phyloP scores from a whole-genome alignment of 2,113 vertebrate genomes.

The Benitochromis conjunctus region DNA sequence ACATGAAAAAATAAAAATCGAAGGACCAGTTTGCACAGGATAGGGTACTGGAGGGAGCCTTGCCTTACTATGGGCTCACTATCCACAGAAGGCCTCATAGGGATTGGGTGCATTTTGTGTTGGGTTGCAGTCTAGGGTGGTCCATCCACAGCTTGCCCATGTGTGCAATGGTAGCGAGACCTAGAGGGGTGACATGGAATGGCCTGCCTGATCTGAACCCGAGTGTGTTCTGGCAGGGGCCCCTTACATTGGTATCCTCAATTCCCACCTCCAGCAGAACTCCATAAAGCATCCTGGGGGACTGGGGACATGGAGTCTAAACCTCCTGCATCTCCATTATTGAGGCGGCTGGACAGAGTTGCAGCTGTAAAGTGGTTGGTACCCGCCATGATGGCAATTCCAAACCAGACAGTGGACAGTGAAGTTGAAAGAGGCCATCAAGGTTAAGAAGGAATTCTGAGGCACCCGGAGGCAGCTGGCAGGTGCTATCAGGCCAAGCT shows the following conservation, averaged over 20 bases:
- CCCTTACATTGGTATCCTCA: background rate
- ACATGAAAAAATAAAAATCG: background rate
- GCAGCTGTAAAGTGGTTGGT: background rate
- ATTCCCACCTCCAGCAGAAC: background rate
- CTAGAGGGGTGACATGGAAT: background rate
- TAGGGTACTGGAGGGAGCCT: background rate
- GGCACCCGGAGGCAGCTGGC: background rate
- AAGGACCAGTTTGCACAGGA: background rate
- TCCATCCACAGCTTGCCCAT: background rate
- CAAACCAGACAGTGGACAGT: background rate
- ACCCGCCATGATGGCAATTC: background rate
- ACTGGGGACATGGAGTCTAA: background rate
- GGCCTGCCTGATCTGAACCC: background rate
- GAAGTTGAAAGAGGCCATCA: background rate
- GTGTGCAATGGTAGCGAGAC: background rate
- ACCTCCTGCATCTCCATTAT: background rate
- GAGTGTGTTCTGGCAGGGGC: background rate
- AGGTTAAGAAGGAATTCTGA: background rate
- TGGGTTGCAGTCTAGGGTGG: background rate
- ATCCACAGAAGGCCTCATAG: background rate
- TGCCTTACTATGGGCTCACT: background rate
- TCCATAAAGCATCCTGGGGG: background rate
- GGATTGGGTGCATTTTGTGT: background rate
- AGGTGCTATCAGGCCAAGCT: background rate
- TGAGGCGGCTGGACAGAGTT: background rate